These are phyloP conservation scores for Lycopodina hypogea DNA, from an alignment of 37 sponge, comb jelly and placozoan species.

Conservation along the genomic window DNA sequence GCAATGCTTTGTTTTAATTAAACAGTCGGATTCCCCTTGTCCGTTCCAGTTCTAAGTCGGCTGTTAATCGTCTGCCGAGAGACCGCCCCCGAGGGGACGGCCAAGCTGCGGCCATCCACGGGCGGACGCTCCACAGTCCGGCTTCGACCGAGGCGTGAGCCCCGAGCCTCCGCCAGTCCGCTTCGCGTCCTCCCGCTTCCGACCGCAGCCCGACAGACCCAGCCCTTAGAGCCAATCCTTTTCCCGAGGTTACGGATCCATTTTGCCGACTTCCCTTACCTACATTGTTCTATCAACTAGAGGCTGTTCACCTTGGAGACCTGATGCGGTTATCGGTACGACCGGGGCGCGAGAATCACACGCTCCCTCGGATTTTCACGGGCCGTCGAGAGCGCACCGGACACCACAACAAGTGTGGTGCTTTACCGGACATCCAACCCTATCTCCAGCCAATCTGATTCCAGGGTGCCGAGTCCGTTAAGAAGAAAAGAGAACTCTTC, in stretches of 20 bases:
- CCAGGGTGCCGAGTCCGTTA: no score
- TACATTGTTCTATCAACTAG: conserved; percentile 67
- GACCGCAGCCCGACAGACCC: conserved; percentile 80
- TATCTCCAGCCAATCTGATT: no score
- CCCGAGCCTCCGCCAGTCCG: no score
- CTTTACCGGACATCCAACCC: no score
- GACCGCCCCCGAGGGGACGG: conserved; percentile 25
- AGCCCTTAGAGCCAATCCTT: conserved; percentile 74
- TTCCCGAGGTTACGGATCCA: conserved; percentile 65
- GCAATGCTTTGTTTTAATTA: no score
- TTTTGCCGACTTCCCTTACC: conserved; percentile 71
- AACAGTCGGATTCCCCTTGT: no score
- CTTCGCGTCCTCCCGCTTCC: conserved; percentile 52
- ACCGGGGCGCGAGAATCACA: conserved; percentile 61
- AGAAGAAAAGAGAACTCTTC: no score
- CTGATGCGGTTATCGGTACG: conserved; percentile 70
- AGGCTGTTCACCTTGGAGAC: conserved; percentile 74
- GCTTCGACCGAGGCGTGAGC: no score
- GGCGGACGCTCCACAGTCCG: conserved; percentile 36
- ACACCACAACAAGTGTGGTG: no score
- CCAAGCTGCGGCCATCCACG: conserved; percentile 60
- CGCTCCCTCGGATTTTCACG: no score
- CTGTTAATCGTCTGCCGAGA: conserved; percentile 72
- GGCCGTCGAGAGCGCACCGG: no score
- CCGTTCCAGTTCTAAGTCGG: no score